phyloP scores from a whole-genome alignment of 2,113 vertebrate genomes.

The Menidia beryllina region DNA sequence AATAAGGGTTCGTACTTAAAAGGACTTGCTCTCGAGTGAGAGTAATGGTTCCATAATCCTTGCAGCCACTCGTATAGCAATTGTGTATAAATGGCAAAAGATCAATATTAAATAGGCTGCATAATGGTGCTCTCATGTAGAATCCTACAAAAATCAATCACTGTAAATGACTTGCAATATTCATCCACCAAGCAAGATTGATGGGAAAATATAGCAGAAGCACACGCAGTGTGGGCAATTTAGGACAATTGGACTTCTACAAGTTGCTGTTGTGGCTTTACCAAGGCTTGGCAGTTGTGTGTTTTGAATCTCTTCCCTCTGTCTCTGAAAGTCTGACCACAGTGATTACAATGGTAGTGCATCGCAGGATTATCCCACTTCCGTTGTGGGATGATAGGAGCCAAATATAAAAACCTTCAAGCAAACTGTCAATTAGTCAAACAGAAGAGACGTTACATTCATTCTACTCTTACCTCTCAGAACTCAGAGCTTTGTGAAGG shows the following conservation, averaged over 20 bases:
- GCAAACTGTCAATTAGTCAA: neutral
- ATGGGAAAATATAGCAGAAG: constrained; percentile 29
- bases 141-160: constrained; percentile 50
- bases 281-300: constrained; percentile 45
- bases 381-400: constrained; percentile 17
- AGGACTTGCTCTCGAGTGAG: neutral
- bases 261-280: constrained; percentile 12
- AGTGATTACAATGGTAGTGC: constrained; percentile 50
- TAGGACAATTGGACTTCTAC: constrained; percentile 10
- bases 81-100: constrained; percentile 23
- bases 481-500: constrained; percentile 4
- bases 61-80: constrained; percentile 24
- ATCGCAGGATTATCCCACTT: constrained; percentile 11
- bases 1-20: neutral
- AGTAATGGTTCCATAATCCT: constrained; percentile 30
- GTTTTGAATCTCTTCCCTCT: constrained; percentile 28
- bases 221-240: constrained; percentile 30
- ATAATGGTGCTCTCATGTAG: constrained; percentile 34
- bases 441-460: neutral
- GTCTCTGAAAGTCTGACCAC: constrained; percentile 46
- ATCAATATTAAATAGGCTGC: constrained; percentile 52
- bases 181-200: constrained; percentile 34
- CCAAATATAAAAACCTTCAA: constrained; percentile 11
- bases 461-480: neutral
- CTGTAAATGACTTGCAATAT: constrained; percentile 27